Base-by-base conservation (phyloP, 2,113 vertebrate species). In the Variabilichromis moorii region DNA sequence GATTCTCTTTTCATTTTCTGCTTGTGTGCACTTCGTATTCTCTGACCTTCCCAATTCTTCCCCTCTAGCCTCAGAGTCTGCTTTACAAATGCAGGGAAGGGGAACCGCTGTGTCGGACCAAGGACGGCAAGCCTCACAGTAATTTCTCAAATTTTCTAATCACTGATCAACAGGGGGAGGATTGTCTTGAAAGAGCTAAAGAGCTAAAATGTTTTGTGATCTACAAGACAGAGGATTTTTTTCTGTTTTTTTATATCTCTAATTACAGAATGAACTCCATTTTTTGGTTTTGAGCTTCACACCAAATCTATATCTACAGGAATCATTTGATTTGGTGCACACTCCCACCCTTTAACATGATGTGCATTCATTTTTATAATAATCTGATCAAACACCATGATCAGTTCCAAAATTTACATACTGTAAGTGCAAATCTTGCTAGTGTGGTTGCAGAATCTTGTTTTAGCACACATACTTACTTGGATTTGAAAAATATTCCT, bases 1-100 rank as follows among this genome's bases (percentile, higher is more conserved):
- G 61, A 90, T 92, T 94, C 91, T 83, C 85, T 87, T 83, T 89
- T 89, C 79, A 91, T 93, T 95, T 93, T 94, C 93, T 94, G 92
- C 91, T 87, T 87, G 84, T 45, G 66, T 90, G 90, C 93, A 90
- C 90, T 89, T 94, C 84, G 89, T 87, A 91, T 92, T 92, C 61
- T 53, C 89, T 95, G 90, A 94, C 94, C 93, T 95, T 94, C 90
- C 83, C 66, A 68, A 88, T 86, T 55, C 45, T 82, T 92, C 85
- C 90, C 87, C 88, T 81, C 42, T 59, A 40, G 87, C 82, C 79
- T 76, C 66, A 24, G 76, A 86, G 28, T 81, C 82, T 66, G 81
- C 68, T 89, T 83, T 90, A 85, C 73, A 82, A 84, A 90, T 31
- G 84, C 87, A 89, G 37, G 14, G 54, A 79, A 84, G 80, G 28